Base-by-base conservation (phyloP, 2,888 invertebrate species). In the Lasioglossum morio region DNA sequence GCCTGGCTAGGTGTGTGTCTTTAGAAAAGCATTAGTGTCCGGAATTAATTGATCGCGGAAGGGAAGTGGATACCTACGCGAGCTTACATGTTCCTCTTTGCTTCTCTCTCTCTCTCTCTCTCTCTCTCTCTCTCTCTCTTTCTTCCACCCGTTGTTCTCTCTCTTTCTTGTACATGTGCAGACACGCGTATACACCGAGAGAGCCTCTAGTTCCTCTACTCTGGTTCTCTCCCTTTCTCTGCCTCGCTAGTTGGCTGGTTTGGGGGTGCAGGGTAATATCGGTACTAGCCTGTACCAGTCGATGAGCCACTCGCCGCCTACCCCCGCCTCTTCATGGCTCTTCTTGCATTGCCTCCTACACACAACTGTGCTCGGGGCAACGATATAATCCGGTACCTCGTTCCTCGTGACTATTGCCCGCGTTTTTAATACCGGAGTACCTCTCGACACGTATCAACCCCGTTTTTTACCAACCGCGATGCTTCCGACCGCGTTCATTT, bases 231-330 rank as follows among this genome's bases (percentile, higher is more conserved):
- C 86, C 77, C 84, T 85, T 84, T 78, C 90, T 87, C 91, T 90
- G 79, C 82, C 89, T 88, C 87, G 84, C 77, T 81, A 79, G 82
- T 80, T 88, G 82, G 86, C 77, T 81, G 77, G 81, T 63, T 69
- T 87, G 91, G 91, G 91, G 91, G 92, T 91, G 90, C 92, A 91
- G 92, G 93, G 93, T 94, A 94, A 94, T 94, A 94, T 94, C 92
- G 93, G 94, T 94, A 93, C 94, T 94, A 94, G 93, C 91, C 92
- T 91, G 94, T 94, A 92, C 94, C 94, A 95, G 94, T 92, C 94
- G 92, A 94, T 91, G 92, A 92, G 92, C 93, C 92, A 92, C 93
- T 92, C 92, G 90, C 91, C 91, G 81, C 89, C 91, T 87, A 40
- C 70, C 70, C n/a, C 90, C 87, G 34, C 82, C 87, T 87, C 87